Conservation (phyloP, 1,140 invertebrate genomes). For the Heliconius congener region DNA sequence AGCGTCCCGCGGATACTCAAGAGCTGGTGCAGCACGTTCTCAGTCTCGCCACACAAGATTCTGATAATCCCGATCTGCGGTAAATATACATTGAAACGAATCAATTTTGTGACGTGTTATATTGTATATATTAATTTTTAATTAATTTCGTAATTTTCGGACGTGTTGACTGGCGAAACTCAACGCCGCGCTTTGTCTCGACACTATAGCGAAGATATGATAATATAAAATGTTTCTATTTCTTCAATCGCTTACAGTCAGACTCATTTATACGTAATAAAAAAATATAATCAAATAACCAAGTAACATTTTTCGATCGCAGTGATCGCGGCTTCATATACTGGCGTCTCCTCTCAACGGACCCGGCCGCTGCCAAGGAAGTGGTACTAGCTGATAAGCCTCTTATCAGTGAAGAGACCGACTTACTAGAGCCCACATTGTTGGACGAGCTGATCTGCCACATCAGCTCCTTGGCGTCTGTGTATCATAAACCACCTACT, state of each 20-base stretch:
- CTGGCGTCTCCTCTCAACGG: slow-evolving; percentile 98
- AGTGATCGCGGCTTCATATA: slow-evolving; percentile 99
- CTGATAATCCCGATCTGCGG: slow-evolving; percentile 98
- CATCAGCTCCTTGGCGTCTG: slow-evolving; percentile 98
- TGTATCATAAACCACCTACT: slow-evolving; percentile 99
- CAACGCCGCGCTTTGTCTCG: too few species aligned
- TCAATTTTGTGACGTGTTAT: not conserved
- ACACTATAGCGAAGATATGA: too few species aligned
- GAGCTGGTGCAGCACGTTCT: slow-evolving; percentile 98
- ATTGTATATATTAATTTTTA: too few species aligned
- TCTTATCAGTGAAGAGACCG: slow-evolving; percentile 99
- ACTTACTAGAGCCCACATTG: slow-evolving; percentile 98
- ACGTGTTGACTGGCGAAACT: too few species aligned
- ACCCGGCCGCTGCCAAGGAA: slow-evolving; percentile 99
- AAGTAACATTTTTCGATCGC: not conserved
- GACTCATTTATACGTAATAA: too few species aligned
- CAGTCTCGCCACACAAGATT: slow-evolving; percentile 97
- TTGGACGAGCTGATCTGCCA: slow-evolving; percentile 99
- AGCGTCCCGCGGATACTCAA: slow-evolving; percentile 98
- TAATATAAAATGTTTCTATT: too few species aligned
- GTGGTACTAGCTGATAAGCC: slow-evolving; percentile 99
- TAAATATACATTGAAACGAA: slow-evolving; percentile 30
- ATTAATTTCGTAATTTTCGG: too few species aligned
- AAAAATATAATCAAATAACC: too few species aligned
- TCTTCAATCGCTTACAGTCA: too few species aligned